A percentile compares a stretch with the other conserved stretches of the same genome.
Conservation (phyloP, 1,140 invertebrate genomes). For the Mylabris phalerata region DNA sequence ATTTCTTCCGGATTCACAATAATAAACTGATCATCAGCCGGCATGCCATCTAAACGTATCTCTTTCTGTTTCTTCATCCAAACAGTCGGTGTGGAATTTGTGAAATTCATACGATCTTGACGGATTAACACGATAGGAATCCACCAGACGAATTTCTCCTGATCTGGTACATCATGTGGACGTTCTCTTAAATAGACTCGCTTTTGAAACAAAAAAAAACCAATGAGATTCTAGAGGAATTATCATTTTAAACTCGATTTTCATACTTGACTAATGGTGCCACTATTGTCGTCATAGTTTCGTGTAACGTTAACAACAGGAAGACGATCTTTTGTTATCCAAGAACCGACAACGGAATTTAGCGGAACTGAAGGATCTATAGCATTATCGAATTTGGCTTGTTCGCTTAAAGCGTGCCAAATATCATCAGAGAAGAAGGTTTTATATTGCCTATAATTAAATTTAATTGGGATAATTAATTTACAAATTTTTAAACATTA, state of each 20-base stretch:
- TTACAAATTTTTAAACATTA: constrained; percentile 22
- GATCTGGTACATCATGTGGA: constrained; percentile 56
- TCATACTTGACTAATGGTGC: constrained; percentile 58
- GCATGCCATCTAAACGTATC: constrained; percentile 46
- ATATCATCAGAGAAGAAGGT: constrained; percentile 75
- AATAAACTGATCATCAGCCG: constrained; percentile 53
- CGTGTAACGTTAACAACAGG: constrained; percentile 69
- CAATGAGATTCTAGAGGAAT: constrained; percentile 15
- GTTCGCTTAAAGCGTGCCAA: constrained; percentile 66
- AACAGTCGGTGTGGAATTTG: constrained; percentile 44
- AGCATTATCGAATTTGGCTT: constrained; percentile 52
- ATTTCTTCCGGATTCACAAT: constrained; percentile 76
- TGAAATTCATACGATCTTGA: constrained; percentile 51
- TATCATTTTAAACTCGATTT: background rate
- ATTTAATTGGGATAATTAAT: background rate
- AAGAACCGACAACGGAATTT: constrained; percentile 64
- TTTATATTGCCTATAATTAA: constrained; percentile 52
- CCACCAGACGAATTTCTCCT: constrained; percentile 60
- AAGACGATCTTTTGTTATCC: constrained; percentile 73
- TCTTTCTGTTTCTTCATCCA: constrained; percentile 56
- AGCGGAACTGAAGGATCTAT: constrained; percentile 53
- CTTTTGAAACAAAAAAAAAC: constrained; percentile 31
- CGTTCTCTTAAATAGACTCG: constrained; percentile 62
- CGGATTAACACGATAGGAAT: constrained; percentile 56
- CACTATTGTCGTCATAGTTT: constrained; percentile 57